A percentile compares a stretch with the other conserved stretches of the same genome.
These are phyloP conservation scores for Microplitis deprimator DNA, from an alignment of 2,888 invertebrate species.

Conservation along the genomic window DNA sequence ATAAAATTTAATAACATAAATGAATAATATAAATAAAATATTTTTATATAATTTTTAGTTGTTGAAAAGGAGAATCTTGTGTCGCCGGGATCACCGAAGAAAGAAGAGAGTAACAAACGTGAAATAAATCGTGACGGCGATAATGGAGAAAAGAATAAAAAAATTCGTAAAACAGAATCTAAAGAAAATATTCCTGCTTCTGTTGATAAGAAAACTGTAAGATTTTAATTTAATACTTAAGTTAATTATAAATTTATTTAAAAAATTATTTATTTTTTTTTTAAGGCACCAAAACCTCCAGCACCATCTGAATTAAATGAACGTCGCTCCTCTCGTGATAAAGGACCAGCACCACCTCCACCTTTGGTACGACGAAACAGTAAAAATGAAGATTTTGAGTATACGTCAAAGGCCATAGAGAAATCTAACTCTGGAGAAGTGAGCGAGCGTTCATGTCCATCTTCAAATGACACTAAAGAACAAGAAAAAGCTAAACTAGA, in stretches of 20 bases:
- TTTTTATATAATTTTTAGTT: slow-evolving; percentile 60
- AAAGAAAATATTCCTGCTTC: slow-evolving; percentile 67
- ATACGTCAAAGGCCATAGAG: slow-evolving; percentile 47
- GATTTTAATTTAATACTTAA: slow-evolving; percentile 17
- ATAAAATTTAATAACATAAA: neutral
- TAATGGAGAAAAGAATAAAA: slow-evolving; percentile 68
- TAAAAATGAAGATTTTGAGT: slow-evolving; percentile 61
- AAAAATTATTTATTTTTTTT: slow-evolving; percentile 15
- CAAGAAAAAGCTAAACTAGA: slow-evolving; percentile 18
- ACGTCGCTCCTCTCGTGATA: slow-evolving; percentile 77
- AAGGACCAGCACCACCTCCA: slow-evolving; percentile 86
- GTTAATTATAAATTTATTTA: slow-evolving; percentile 29
- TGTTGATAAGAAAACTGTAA: slow-evolving; percentile 68
- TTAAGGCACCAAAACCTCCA: slow-evolving; percentile 78
- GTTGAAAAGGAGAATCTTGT: slow-evolving; percentile 70
- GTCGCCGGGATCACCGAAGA: slow-evolving; percentile 64
- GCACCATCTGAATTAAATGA: slow-evolving; percentile 70
- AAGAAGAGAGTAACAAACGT: slow-evolving; percentile 69
- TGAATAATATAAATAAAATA: neutral
- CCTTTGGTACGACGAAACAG: slow-evolving; percentile 67
- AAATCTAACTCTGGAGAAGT: slow-evolving; percentile 20
- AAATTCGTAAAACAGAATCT: slow-evolving; percentile 69
- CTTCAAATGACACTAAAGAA: slow-evolving; percentile 17
- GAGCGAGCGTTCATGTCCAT: slow-evolving; percentile 30
- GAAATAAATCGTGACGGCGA: slow-evolving; percentile 69